Percentiles rank a stretch among this genome's conserved stretches.
Conservation (phyloP, 2,797 vertebrate genomes). For the Fringilla coelebs region DNA sequence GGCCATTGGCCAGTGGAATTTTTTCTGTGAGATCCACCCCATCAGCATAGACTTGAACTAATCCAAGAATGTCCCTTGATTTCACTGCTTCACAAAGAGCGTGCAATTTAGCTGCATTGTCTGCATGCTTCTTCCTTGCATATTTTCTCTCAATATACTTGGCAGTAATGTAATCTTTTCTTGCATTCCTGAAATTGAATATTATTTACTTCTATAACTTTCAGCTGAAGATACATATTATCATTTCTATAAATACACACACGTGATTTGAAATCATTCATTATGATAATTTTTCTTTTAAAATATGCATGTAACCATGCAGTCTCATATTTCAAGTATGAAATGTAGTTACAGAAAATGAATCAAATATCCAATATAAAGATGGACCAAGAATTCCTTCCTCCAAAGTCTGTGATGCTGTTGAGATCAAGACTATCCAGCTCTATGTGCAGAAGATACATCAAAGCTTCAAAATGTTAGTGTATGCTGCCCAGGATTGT, state of each 20-base stretch:
- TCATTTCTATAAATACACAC: background rate
- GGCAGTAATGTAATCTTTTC: slow-evolving; percentile 97
- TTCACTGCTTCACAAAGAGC: slow-evolving; percentile 93
- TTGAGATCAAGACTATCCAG: background rate
- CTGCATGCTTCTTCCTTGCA: slow-evolving; percentile 83
- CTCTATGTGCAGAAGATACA: background rate
- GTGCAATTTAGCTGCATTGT: slow-evolving; percentile 83
- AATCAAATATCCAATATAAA: background rate
- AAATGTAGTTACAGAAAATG: background rate
- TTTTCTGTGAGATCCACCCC: slow-evolving; percentile 95
- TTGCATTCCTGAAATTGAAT: slow-evolving; percentile 85
- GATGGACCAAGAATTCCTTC: background rate
- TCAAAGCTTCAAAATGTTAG: background rate
- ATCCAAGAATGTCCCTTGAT: slow-evolving; percentile 89
- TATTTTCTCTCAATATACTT: slow-evolving; percentile 96
- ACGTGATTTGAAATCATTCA: background rate
- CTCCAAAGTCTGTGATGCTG: background rate
- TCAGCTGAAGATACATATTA: background rate
- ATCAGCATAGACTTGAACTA: slow-evolving; percentile 93
- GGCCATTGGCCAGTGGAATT: slow-evolving; percentile 94
- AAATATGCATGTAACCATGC: background rate
- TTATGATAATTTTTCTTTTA: background rate
- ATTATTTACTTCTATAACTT: background rate
- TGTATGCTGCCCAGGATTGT: background rate
- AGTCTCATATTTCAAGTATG: background rate